Evolutionary conservation across 2,797 vertebrate genomes (phyloP).

Genomic region (Enteromius trimaculatus): DNA sequence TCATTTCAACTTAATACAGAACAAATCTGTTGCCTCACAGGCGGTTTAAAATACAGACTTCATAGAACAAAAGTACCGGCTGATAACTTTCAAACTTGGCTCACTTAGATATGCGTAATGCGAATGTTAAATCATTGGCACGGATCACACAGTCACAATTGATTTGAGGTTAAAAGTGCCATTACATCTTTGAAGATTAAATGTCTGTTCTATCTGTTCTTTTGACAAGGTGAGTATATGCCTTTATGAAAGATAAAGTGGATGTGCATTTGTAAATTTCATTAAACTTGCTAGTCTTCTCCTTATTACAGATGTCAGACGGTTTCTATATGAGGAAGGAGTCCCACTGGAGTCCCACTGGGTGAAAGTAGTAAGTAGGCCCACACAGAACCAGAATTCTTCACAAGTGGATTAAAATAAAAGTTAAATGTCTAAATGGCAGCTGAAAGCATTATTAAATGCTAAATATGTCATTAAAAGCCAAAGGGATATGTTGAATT

Average conservation of each 20-base stretch:
- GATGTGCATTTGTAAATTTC: constrained; percentile 2
- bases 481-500: background rate
- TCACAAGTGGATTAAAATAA: background rate
- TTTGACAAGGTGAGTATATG: constrained; percentile 17
- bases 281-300: constrained; percentile 7
- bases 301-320: background rate
- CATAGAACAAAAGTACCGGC: constrained; percentile 25
- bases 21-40: background rate
- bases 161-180: constrained; percentile 30
- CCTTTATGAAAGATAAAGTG: constrained; percentile 5
- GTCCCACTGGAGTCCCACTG: background rate
- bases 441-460: background rate
- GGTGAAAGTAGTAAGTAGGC: background rate
- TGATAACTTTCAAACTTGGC: constrained; percentile 23
- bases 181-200: background rate
- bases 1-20: constrained; percentile 12
- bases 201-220: constrained; percentile 17
- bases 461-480: background rate
- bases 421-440: background rate
- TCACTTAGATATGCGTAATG: constrained; percentile 6
- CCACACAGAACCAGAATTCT: background rate
- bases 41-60: constrained; percentile 7
- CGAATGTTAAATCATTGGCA: constrained; percentile 30
- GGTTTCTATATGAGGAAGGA: background rate
- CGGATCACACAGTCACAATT: constrained; percentile 3